Base-by-base conservation (phyloP, 2,888 invertebrate species). In the Harmothoe impar region DNA sequence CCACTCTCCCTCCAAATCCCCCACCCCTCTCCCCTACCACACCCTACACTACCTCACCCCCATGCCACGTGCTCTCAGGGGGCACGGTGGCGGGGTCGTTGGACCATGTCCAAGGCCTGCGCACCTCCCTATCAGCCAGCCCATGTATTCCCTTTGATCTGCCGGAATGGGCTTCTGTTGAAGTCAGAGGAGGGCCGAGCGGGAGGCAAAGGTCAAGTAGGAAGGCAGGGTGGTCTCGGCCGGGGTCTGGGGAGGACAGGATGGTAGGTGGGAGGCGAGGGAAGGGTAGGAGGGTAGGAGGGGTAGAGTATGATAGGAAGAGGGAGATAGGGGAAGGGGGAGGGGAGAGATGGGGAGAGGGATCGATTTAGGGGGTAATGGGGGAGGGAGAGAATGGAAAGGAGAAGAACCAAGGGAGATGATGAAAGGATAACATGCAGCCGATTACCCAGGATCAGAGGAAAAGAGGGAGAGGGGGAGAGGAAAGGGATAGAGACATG, bases 51-150 rank as follows among this genome's bases (percentile, higher is more conserved):
- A 3, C 62, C 62, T 62, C 23, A n/a, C 62, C 62, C 20, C 25
- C 62, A 17, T 62, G n/a, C 62, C 62, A n/a, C 62, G 62, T 23
- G 62, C 62, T 78, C n/a, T 20, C 29, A 29, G 3, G 43, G 10
- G 84, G 84, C 5, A 84, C 5, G 84, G 35, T 17, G 81, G 33
- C 35, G 23, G 81, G 77, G 81, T 43, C 81, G 43, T 43, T 81
- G 81, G 81, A 81, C 81, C 81, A 35, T 81, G 81, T 81, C 81
- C 81, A 81, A 81, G 81, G 12, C 35, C 81, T 43, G 23, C 43
- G 15, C 43, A 43, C 43, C 81, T 31, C 43, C 81, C 81, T 15
- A 25, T 72, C 72, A 29, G 72, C 72, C 25, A 20, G n/a, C 62
- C 62, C n/a, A 31, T 31, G 77, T 20, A 25, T 77, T 31, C 81